phyloP scores from a whole-genome alignment of 2,797 vertebrate genomes.

The Xiphophorus birchmanni region DNA sequence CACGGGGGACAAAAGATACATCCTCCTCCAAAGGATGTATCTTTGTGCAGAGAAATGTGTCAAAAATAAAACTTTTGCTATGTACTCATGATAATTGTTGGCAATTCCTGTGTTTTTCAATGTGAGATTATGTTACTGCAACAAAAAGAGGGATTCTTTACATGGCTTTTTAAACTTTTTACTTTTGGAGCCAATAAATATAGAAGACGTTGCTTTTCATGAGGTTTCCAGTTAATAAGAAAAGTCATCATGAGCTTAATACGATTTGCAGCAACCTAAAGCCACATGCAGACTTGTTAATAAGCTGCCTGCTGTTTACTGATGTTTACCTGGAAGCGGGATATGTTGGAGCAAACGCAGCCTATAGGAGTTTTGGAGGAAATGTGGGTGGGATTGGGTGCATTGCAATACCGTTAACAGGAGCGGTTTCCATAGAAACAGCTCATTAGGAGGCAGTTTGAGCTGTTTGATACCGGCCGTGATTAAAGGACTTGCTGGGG shows the following conservation, averaged over 20 bases:
- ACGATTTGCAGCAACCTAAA: slow-evolving; percentile 37
- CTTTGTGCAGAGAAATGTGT: slow-evolving; percentile 2
- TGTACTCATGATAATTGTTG: neutral
- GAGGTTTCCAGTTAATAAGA: slow-evolving; percentile 18
- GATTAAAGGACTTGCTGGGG: slow-evolving; percentile 75
- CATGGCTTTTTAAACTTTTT: neutral
- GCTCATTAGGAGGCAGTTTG: slow-evolving; percentile 79
- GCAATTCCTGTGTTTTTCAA: neutral
- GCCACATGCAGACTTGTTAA: slow-evolving; percentile 16
- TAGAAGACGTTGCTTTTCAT: neutral
- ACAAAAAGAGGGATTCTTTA: neutral
- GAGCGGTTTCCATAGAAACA: slow-evolving; percentile 81
- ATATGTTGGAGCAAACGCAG: slow-evolving; percentile 41
- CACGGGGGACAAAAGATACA: neutral
- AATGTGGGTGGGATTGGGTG: slow-evolving; percentile 46
- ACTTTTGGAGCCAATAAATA: neutral
- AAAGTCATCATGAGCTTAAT: slow-evolving; percentile 24
- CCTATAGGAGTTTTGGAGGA: slow-evolving; percentile 41
- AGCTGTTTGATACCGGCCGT: slow-evolving; percentile 74
- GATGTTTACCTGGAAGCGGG: slow-evolving; percentile 44
- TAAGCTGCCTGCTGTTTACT: slow-evolving; percentile 14
- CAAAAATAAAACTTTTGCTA: neutral
- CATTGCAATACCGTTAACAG: slow-evolving; percentile 60
- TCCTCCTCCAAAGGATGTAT: too few species aligned
- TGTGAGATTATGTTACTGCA: neutral